Percentiles rank a stretch among this genome's conserved stretches.
phyloP scores from a whole-genome alignment of 2,113 vertebrate species.

The Scortum barcoo region DNA sequence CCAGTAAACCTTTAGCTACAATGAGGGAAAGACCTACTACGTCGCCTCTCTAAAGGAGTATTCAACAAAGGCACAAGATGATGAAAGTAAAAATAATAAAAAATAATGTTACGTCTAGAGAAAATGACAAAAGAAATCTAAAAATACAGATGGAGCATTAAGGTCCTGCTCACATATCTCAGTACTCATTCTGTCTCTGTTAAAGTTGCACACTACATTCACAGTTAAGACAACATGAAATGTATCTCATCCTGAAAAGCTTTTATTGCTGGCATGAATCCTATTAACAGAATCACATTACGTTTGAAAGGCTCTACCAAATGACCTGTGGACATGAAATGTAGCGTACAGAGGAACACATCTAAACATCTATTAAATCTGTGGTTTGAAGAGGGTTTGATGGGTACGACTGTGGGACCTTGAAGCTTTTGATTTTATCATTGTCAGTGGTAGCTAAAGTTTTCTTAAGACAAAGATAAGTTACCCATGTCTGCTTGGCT shows the following conservation, averaged over 20 bases:
- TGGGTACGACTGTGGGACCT: constrained; percentile 32
- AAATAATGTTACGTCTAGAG: too few relatives aligned
- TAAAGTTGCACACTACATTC: neutral
- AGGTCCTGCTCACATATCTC: neutral
- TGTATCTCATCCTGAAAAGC: constrained; percentile 46
- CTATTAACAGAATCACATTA: constrained; percentile 38
- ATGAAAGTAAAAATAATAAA: neutral
- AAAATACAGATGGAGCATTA: neutral
- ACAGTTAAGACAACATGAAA: constrained; percentile 28
- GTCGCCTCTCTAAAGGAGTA: neutral
- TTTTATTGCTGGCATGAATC: constrained; percentile 29
- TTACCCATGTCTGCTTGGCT: constrained; percentile 21
- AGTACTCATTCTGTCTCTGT: neutral
- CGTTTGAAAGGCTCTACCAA: constrained; percentile 38
- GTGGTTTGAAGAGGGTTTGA: constrained; percentile 43
- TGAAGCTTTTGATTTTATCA: constrained; percentile 54
- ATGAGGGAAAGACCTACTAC: too few relatives aligned
- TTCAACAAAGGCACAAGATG: neutral
- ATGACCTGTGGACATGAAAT: constrained; percentile 42
- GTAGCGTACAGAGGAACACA: constrained; percentile 44
- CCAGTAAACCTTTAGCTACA: neutral
- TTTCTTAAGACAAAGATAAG: constrained; percentile 31
- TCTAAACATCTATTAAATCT: constrained; percentile 64
- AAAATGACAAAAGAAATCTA: neutral
- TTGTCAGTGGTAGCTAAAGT: constrained; percentile 20